Percentiles rank a stretch among this genome's conserved stretches.
phyloP scores from a whole-genome alignment of 2,113 vertebrate species.

The Etheostoma cragini region DNA sequence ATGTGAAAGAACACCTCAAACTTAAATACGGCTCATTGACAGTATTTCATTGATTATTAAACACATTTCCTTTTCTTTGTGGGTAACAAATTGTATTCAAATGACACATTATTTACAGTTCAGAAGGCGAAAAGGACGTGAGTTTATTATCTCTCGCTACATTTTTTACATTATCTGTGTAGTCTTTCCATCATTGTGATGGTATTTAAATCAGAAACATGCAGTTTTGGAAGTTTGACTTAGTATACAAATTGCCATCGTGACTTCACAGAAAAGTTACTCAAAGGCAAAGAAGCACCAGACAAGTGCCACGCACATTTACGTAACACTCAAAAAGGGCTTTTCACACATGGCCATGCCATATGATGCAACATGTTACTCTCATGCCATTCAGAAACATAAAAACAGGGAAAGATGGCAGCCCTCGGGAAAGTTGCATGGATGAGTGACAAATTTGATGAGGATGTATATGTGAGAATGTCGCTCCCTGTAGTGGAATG shows the following conservation, averaged over 20 bases:
- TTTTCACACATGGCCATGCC: background rate
- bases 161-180: conserved; percentile 3
- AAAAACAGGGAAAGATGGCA: conserved; percentile 21
- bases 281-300: background rate
- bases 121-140: background rate
- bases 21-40: background rate
- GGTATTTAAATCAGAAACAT: conserved; percentile 1
- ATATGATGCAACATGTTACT: background rate
- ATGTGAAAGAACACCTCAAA: background rate
- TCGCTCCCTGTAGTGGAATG: conserved; percentile 45
- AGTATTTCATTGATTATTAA: conserved; percentile 11
- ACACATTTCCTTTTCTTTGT: background rate
- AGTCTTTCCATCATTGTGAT: background rate
- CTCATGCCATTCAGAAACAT: conserved; percentile 21
- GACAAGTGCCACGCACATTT: background rate
- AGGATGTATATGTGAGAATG: conserved; percentile 42
- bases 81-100: background rate
- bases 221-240: background rate
- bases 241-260: background rate
- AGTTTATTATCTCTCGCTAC: conserved; percentile 4
- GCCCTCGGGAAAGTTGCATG: conserved; percentile 21
- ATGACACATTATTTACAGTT: conserved; percentile 8
- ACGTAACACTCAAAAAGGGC: background rate
- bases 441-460: conserved; percentile 57
- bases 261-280: conserved; percentile 1